A percentile compares a stretch with the other conserved stretches of the same genome.
phyloP scores from a whole-genome alignment of 2,113 vertebrate genomes.

The Apeltes quadracus region DNA sequence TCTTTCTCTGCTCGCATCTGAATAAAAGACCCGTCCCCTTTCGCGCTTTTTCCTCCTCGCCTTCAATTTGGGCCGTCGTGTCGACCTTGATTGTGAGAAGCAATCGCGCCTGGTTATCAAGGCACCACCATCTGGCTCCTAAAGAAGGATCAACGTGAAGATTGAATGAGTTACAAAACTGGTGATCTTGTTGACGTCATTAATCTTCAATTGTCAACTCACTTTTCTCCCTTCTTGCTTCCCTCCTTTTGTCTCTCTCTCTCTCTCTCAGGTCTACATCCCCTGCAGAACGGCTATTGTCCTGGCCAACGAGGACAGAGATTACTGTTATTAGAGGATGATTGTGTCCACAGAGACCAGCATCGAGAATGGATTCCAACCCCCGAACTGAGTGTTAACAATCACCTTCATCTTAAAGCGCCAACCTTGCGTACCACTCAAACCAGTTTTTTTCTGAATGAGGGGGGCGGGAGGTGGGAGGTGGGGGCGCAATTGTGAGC shows the following conservation, averaged over 20 bases:
- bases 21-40: slow-evolving; percentile 3
- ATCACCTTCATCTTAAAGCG: slow-evolving; percentile 68
- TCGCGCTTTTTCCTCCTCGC: neutral
- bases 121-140: slow-evolving; percentile 14
- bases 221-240: slow-evolving; percentile 48
- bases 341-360: slow-evolving; percentile 66
- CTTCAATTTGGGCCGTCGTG: slow-evolving; percentile 3
- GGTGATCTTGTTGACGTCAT: slow-evolving; percentile 50
- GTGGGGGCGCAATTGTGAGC: slow-evolving; percentile 7
- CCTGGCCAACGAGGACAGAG: slow-evolving; percentile 82
- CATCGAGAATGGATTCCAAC: slow-evolving; percentile 66
- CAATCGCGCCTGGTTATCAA: slow-evolving; percentile 1
- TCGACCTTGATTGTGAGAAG: slow-evolving; percentile 36
- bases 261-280: slow-evolving; percentile 80
- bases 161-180: slow-evolving; percentile 32
- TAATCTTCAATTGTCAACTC: slow-evolving; percentile 59
- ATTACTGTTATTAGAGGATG: slow-evolving; percentile 82
- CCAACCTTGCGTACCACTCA: slow-evolving; percentile 55
- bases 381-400: slow-evolving; percentile 69
- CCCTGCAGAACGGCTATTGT: slow-evolving; percentile 84
- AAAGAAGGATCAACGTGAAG: slow-evolving; percentile 7
- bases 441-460: slow-evolving; percentile 50
- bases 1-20: slow-evolving; percentile 33
- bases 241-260: slow-evolving; percentile 28
- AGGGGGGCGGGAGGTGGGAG: neutral